Evolutionary conservation across 2,113 vertebrate species (phyloP), one percentile per base, ranked within the genome.

Genomic region (Ceratotherium simum): DNA sequence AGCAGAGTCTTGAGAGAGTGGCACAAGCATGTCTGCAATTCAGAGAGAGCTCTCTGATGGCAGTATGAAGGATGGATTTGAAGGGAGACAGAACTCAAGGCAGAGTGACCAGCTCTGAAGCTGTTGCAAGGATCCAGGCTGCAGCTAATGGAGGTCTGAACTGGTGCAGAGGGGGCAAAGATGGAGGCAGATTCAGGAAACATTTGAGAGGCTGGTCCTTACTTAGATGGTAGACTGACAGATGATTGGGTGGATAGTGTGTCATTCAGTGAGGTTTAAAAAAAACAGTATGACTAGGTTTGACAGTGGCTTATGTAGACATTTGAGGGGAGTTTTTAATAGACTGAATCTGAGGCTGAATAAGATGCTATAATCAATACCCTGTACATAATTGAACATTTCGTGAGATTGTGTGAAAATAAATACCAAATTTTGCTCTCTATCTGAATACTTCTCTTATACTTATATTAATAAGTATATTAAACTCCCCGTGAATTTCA

Each of bases 371-470:
- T 60, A 25, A 60, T 80, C 73, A 80, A 62, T 54, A 62, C 27
- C 12, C 6, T 62, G 39, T 12, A 42, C n/a, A 16, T 79, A 62
- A 60, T 33, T 85, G 39, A 33, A 62, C 10, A 62, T 76, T 85
- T 91, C 78, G 33, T 85, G 64, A 79, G 39, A 51, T 62, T 69
- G 51, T 95, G 51, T 85, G 73, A 91, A 95, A 91, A 58, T 31
- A 84, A 84, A 73, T 46, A 65, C 69, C n/a, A 90, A 76, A 39
- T 51, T 27, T 27, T 67, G 39, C 36, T 79, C 2, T 85, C 13
- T 27, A 62, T 33, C 33, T 79, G 33, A 79, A 79, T 91, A 27
- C 29, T 85, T 91, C 42, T 21, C 33, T 9, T 72, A 8, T 83
- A n/a, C n/a, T n/a, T n/a, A n/a, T n/a, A n/a, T n/a, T n/a, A n/a